phyloP scores from a whole-genome alignment of 2,888 invertebrate species.

The Yponomeuta evonymella region DNA sequence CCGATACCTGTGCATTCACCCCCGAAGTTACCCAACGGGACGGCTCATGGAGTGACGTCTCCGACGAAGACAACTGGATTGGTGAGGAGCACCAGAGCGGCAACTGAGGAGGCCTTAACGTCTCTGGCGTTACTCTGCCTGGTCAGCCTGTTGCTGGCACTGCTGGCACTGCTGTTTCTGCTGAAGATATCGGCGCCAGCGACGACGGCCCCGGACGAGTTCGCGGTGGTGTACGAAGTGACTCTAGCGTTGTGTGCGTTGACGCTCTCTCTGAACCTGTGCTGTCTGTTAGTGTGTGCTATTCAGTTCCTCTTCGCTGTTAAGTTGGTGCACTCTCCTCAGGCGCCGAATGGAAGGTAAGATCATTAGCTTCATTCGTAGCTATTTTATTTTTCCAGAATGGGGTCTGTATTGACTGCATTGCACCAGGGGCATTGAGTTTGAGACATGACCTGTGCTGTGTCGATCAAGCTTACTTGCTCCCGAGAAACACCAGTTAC shows the following conservation, averaged over 20 bases:
- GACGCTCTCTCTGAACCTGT: conserved; percentile 90
- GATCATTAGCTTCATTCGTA: conserved; percentile 27
- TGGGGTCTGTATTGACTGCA: too few species aligned
- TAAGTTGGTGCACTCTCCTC: conserved; percentile 90
- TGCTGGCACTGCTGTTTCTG: conserved; percentile 89
- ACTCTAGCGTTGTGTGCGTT: conserved; percentile 92
- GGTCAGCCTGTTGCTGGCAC: conserved; percentile 88
- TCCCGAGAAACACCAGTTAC: conserved; percentile 3
- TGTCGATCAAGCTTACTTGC: background rate
- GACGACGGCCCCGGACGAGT: conserved; percentile 82
- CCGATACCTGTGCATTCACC: conserved; percentile 53
- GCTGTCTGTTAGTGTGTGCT: conserved; percentile 94
- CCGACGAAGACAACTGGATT: conserved; percentile 49
- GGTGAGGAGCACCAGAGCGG: conserved; percentile 52
- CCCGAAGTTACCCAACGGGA: conserved; percentile 70
- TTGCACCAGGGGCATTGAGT: too few species aligned
- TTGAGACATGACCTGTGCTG: too few species aligned
- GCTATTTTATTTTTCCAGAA: too few species aligned
- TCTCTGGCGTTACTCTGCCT: conserved; percentile 90
- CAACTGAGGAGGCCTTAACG: conserved; percentile 84
- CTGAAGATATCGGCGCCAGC: conserved; percentile 87
- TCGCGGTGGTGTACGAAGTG: conserved; percentile 93
- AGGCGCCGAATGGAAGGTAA: conserved; percentile 84
- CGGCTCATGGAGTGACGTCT: conserved; percentile 72
- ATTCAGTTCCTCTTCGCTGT: conserved; percentile 96